A percentile compares a stretch with the other conserved stretches of the same genome.
Evolutionary conservation across 2,113 vertebrate species (phyloP).

Genomic region (Scalopus aquaticus): DNA sequence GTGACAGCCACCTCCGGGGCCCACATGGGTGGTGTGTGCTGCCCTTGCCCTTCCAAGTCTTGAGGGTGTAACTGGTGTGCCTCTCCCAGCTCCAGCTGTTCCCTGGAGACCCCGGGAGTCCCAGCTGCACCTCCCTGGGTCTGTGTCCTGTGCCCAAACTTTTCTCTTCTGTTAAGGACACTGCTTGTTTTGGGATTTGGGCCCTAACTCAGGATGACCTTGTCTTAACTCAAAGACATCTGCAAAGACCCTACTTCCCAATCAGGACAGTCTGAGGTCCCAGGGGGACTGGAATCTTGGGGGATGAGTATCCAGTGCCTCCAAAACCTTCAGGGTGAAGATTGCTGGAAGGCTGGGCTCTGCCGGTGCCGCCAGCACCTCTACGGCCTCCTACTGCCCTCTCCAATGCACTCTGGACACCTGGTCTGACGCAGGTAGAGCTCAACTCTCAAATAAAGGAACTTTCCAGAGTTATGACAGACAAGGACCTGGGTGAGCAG

Average conservation of each 20-base stretch:
- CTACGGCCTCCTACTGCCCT: too few species aligned
- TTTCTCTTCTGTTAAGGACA: not conserved
- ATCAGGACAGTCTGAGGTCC: not conserved
- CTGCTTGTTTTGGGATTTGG: not conserved
- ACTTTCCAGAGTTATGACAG: not conserved
- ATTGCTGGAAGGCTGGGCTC: not conserved
- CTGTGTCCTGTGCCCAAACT: not conserved
- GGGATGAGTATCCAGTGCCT: not conserved
- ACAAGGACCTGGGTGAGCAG: too few species aligned
- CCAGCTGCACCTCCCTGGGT: not conserved
- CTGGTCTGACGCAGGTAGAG: not conserved
- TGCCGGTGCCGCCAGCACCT: too few species aligned
- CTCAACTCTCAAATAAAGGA: not conserved
- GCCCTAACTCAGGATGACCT: not conserved
- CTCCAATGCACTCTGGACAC: not conserved
- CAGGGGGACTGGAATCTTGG: not conserved
- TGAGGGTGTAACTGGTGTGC: too few species aligned
- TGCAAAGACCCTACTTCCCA: too few species aligned
- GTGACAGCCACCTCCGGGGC: too few species aligned
- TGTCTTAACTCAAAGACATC: not conserved
- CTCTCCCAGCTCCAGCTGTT: too few species aligned
- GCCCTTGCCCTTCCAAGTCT: not conserved
- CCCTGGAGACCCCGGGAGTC: rapidly evolving
- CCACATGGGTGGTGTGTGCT: not conserved
- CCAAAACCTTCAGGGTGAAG: not conserved